A percentile compares a stretch with the other conserved stretches of the same genome.
Conservation (phyloP, 1,140 invertebrate species). For the Metopolophium dirhodum region DNA sequence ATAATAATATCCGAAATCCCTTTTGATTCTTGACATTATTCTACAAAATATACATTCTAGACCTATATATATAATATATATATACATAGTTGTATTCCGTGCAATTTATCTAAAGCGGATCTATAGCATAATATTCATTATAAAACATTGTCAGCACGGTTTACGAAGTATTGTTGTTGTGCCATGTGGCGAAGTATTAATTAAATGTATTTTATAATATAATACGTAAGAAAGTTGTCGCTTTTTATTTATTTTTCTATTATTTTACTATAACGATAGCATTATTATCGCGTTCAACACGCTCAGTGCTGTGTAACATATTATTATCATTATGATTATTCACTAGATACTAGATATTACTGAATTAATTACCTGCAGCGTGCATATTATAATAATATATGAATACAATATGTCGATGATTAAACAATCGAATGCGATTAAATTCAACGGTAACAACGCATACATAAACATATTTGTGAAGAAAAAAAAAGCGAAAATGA, state of each 20-base stretch:
- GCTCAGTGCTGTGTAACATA: not conserved
- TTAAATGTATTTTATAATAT: not conserved
- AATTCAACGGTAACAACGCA: not conserved
- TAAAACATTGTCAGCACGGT: not conserved
- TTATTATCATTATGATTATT: not conserved
- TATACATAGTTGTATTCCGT: not conserved
- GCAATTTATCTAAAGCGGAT: not conserved
- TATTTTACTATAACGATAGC: not conserved
- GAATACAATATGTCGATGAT: not conserved
- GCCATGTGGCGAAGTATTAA: not conserved
- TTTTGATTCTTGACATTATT: not conserved
- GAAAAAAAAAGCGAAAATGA: not conserved
- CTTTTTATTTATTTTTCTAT: not conserved
- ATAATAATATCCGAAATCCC: conserved; percentile 29
- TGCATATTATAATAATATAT: not conserved
- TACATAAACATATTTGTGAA: not conserved
- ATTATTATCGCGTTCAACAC: not conserved
- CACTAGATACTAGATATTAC: not conserved
- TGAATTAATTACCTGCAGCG: not conserved
- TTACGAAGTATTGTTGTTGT: not conserved
- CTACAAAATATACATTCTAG: not conserved
- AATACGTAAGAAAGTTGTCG: not conserved
- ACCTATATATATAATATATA: no score
- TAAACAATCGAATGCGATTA: conserved; percentile 10
- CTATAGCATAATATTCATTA: not conserved